Base-by-base conservation (phyloP, 2,888 invertebrate species). In the Empis livida region DNA sequence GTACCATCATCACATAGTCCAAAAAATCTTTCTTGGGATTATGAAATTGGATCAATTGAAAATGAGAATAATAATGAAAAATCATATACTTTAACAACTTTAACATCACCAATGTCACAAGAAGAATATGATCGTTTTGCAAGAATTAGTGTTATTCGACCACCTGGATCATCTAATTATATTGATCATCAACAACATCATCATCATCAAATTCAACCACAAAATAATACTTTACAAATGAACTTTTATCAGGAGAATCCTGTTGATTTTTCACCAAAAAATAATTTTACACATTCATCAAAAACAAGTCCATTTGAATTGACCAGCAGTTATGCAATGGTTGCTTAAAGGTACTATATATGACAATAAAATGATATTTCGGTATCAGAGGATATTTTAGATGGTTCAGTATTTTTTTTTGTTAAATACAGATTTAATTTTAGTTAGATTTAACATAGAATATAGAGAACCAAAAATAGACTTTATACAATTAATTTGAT, bases 201-300 rank as follows among this genome's bases (percentile, higher is more conserved):
- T 11, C 20, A 43, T 49, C 10, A 45, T 45, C 15, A 46, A 53
- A 0, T 54, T 56, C 3, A 51, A 57, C 51, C 58, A 59, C 10
- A 50, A 61, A 48, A 31, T 52, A 55, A 44, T 59, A 57, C 31
- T 5, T 17, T 49, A 3, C 48, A 51, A 42, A 43, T 51, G 43
- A 51, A 49, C 40, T 52, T 49, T 44, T 47, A 55, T 27, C 67
- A 68, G 51, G 68, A 67, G 30, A 62, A 65, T 49, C 68, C 68
- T 4, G 63, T 68, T 3, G 68, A 68, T 51, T 68, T 68, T 49
- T 68, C 68, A 44, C 68, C 68, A 14, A 67, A 68, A 47, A 68
- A 68, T 49, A 67, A 62, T 54, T 68, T 67, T 16, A 60, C 65
- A 49, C 67, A 68, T 59, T 65, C 66, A 50, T 59, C 62, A 38